Evolutionary conservation across 2,797 vertebrate genomes (phyloP).

Genomic region (Odontamblyopus lacepedii): DNA sequence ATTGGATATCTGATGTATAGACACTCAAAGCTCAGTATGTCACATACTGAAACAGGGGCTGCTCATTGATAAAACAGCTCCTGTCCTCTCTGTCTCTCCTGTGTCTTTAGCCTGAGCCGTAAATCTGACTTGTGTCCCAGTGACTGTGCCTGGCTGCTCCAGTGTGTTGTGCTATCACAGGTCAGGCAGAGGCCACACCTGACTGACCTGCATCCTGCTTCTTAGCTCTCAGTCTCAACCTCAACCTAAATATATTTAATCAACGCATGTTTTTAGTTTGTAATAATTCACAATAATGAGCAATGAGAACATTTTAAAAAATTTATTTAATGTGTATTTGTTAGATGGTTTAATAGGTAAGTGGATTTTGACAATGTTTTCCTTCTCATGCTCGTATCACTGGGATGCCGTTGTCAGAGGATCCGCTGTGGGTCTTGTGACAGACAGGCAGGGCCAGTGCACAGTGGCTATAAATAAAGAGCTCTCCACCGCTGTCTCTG

Average conservation of each 20-base stretch:
- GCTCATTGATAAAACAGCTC: constrained; percentile 49
- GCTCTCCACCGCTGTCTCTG: constrained; percentile 39
- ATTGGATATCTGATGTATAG: constrained; percentile 77
- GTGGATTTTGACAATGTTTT: constrained; percentile 12
- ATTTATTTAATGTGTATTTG: not conserved
- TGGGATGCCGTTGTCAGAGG: constrained; percentile 64
- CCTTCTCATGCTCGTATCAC: constrained; percentile 44
- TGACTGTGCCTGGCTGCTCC: constrained; percentile 59
- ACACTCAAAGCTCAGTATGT: constrained; percentile 55
- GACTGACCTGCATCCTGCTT: constrained; percentile 30
- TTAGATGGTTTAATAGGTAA: not conserved
- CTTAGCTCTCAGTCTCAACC: constrained; percentile 7
- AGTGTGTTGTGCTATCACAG: constrained; percentile 65
- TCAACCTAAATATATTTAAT: constrained; percentile 3
- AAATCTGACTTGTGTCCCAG: constrained; percentile 36
- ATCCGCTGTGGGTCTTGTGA: constrained; percentile 76
- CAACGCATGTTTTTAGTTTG: not conserved
- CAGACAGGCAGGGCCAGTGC: constrained; percentile 60
- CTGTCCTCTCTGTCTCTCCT: not conserved
- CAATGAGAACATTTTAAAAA: not conserved
- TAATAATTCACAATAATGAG: not conserved
- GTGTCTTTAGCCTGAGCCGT: not conserved
- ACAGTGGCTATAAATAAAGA: constrained; percentile 77
- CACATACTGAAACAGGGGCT: constrained; percentile 53
- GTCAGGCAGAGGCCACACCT: constrained; percentile 33